phyloP scores from a whole-genome alignment of 2,113 vertebrate species.

The Pungitius pungitius region DNA sequence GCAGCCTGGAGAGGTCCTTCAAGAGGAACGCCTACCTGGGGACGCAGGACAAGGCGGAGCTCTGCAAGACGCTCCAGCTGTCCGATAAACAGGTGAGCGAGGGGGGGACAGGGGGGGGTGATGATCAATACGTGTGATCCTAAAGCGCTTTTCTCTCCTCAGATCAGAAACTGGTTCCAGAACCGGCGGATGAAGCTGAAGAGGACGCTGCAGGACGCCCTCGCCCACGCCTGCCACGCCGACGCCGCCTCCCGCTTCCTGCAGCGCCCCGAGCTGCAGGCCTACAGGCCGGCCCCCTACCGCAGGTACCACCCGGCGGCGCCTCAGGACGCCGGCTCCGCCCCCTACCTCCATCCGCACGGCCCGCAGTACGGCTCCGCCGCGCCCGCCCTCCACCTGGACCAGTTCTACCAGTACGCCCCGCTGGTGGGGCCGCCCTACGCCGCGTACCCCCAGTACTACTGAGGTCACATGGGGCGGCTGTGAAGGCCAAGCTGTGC shows the following conservation, averaged over 20 bases:
- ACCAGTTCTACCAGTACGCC: slow-evolving; percentile 73
- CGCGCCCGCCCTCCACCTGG: slow-evolving; percentile 56
- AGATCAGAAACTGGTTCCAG: slow-evolving; percentile 95
- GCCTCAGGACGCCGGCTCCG: slow-evolving; percentile 41
- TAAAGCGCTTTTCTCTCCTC: background rate
- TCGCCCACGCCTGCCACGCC: slow-evolving; percentile 80
- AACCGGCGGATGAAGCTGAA: slow-evolving; percentile 90
- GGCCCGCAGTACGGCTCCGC: slow-evolving; percentile 66
- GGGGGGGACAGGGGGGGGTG: too few species aligned
- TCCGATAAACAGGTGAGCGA: slow-evolving; percentile 82
- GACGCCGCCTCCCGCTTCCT: slow-evolving; percentile 74
- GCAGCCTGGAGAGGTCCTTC: slow-evolving; percentile 79
- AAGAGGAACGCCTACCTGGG: slow-evolving; percentile 82
- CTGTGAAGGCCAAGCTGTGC: slow-evolving; percentile 58
- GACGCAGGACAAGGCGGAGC: slow-evolving; percentile 80
- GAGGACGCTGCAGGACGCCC: slow-evolving; percentile 83
- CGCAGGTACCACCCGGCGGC: slow-evolving; percentile 58
- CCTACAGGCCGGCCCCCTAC: slow-evolving; percentile 71
- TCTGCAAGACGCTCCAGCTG: slow-evolving; percentile 79
- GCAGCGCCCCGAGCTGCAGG: slow-evolving; percentile 77
- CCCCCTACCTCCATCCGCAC: slow-evolving; percentile 62
- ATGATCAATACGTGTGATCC: background rate
- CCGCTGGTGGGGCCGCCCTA: slow-evolving; percentile 60
- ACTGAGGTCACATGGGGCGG: slow-evolving; percentile 47
- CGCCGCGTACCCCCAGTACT: slow-evolving; percentile 70